These are phyloP conservation scores for Aleiodes sp. DNA, from an alignment of 1,140 invertebrate genomes.

Conservation along the genomic window DNA sequence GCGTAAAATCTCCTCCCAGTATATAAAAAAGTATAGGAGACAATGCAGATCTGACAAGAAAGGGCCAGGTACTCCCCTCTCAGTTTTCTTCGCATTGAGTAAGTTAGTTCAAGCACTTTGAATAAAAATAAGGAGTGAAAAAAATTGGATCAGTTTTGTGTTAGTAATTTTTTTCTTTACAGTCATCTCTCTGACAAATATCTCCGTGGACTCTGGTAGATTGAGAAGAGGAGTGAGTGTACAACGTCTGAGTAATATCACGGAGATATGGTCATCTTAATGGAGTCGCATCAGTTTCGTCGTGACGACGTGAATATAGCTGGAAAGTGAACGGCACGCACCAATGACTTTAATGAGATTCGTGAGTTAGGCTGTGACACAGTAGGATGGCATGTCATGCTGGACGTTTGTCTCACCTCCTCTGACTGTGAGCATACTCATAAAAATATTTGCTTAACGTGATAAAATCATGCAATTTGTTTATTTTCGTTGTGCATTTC, in stretches of 20 bases:
- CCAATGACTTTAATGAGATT: conserved; percentile 65
- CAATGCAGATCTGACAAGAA: conserved; percentile 1
- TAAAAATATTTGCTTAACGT: too few relatives aligned
- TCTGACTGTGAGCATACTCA: not conserved
- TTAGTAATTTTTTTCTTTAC: not conserved
- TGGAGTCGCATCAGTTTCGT: conserved; percentile 52
- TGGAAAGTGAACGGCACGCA: conserved; percentile 56
- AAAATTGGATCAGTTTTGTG: not conserved
- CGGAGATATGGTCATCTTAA: conserved; percentile 64
- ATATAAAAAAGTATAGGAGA: conserved; percentile 17
- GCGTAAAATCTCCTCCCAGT: conserved; percentile 43
- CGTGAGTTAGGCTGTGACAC: conserved; percentile 45
- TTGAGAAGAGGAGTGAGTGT: not conserved
- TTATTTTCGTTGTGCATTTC: too few relatives aligned
- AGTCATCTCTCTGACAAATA: not conserved
- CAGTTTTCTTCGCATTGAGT: not conserved
- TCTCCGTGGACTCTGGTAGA: not conserved
- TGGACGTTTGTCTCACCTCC: conserved; percentile 31
- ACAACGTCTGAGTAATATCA: conserved; percentile 60
- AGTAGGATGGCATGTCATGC: conserved; percentile 1
- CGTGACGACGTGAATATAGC: conserved; percentile 32
- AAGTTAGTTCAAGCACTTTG: conserved; percentile 20
- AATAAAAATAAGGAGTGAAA: conserved; percentile 13
- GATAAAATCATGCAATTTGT: too few relatives aligned
- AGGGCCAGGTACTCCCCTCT: not conserved